Percentiles rank a stretch among this genome's conserved stretches.
phyloP scores from a whole-genome alignment of 2,888 invertebrate genomes.

The Bugulina stolonifera region DNA sequence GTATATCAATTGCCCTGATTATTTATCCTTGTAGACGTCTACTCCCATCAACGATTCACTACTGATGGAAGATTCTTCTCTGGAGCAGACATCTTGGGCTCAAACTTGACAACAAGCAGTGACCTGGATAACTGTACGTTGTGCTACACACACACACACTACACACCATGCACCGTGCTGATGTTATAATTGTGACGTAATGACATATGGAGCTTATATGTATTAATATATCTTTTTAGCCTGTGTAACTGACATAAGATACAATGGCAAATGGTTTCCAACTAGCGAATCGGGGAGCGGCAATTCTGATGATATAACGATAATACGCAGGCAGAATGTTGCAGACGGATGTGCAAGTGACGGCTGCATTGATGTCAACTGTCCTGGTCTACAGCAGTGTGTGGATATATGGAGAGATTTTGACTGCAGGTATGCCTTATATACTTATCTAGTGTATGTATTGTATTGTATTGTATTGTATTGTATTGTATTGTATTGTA shows the following conservation, averaged over 20 bases:
- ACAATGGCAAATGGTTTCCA: conserved; percentile 90
- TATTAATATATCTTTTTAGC: too few relatives aligned
- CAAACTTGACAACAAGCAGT: not conserved
- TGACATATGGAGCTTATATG: too few relatives aligned
- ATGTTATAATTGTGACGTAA: too few relatives aligned
- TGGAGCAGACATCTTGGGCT: not conserved
- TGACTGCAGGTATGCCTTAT: conserved; percentile 85
- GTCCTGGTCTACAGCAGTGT: conserved; percentile 69
- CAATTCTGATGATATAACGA: conserved; percentile 87
- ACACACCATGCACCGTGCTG: too few relatives aligned
- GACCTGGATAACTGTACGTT: conserved; percentile 21
- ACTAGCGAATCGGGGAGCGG: conserved; percentile 54
- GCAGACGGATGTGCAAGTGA: conserved; percentile 82
- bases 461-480: too few relatives aligned
- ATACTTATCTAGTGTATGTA: too few relatives aligned
- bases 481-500: too few relatives aligned
- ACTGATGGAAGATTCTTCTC: conserved; percentile 5
- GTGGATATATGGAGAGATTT: conserved; percentile 96
- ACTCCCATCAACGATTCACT: conserved; percentile 10
- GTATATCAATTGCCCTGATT: too few relatives aligned
- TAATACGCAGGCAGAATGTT: conserved; percentile 84
- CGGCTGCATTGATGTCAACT: conserved; percentile 36
- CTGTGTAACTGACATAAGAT: conserved; percentile 74
- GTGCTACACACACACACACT: not conserved
- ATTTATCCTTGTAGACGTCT: conserved; percentile 14